These are phyloP conservation scores for Metacarcinus magister DNA, from an alignment of 2,888 invertebrate species.

Conservation along the genomic window DNA sequence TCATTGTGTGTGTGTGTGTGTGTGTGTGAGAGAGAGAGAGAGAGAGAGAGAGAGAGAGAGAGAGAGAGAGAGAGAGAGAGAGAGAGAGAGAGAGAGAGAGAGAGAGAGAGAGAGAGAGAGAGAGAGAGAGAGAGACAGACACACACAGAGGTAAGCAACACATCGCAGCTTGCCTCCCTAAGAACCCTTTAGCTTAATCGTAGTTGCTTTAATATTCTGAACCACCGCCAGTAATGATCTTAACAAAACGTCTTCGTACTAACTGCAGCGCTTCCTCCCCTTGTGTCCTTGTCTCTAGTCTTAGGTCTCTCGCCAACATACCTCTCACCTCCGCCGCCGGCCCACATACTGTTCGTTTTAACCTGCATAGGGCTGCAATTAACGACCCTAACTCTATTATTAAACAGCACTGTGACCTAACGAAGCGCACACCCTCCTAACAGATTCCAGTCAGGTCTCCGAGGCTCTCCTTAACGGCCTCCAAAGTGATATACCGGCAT, in stretches of 20 bases:
- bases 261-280: constrained; percentile 62
- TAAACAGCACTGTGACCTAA: constrained; percentile 55
- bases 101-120: not conserved
- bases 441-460: not conserved
- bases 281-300: constrained; percentile 67
- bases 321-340: constrained; percentile 40
- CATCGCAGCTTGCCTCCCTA: not conserved
- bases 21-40: not conserved
- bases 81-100: not conserved
- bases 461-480: constrained; percentile 48
- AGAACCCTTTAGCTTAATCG: constrained; percentile 60
- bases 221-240: constrained; percentile 64
- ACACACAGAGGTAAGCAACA: not conserved
- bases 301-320: constrained; percentile 62
- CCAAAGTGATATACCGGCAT: constrained; percentile 39
- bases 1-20: constrained; percentile 5
- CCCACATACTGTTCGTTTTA: constrained; percentile 65
- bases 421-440: not conserved
- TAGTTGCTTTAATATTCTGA: constrained; percentile 62
- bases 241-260: constrained; percentile 73
- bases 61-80: not conserved
- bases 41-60: not conserved
- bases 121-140: not conserved
- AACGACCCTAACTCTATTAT: constrained; percentile 57
- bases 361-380: constrained; percentile 68